phyloP scores from a whole-genome alignment of 1,140 invertebrate species.

The Heliconius eleuchia region DNA sequence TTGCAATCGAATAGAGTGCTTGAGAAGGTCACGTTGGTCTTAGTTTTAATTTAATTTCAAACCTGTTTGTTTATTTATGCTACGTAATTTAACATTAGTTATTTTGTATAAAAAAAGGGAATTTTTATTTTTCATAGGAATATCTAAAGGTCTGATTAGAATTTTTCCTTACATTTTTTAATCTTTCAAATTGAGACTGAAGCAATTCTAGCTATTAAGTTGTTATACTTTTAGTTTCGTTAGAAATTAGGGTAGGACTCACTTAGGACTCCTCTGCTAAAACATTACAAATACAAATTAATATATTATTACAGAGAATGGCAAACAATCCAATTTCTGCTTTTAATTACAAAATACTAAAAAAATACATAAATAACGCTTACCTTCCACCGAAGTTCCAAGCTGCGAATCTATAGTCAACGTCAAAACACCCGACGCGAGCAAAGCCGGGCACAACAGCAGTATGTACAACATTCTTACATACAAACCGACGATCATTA shows the following conservation, averaged over 20 bases:
- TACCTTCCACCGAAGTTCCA: conserved; percentile 74
- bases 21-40: conserved; percentile 15
- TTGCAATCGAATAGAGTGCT: conserved; percentile 21
- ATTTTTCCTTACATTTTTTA: no score
- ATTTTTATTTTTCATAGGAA: neutral
- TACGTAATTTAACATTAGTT: neutral
- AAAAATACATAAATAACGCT: conserved; percentile 32
- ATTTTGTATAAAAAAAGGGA: neutral
- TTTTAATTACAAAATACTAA: no score
- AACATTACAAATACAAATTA: no score
- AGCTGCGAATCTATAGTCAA: conserved; percentile 71
- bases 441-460: conserved; percentile 64
- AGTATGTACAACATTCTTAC: conserved; percentile 66
- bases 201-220: no score
- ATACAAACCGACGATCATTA: conserved; percentile 36
- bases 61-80: neutral
- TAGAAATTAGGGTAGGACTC: no score
- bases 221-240: no score
- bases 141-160: neutral
- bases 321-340: no score
- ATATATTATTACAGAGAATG: no score
- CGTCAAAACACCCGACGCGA: conserved; percentile 65
- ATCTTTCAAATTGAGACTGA: no score
- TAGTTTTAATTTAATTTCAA: neutral
- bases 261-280: no score